Evolutionary conservation across 2,888 invertebrate genomes (phyloP).

Genomic region (Drepana falcataria): DNA sequence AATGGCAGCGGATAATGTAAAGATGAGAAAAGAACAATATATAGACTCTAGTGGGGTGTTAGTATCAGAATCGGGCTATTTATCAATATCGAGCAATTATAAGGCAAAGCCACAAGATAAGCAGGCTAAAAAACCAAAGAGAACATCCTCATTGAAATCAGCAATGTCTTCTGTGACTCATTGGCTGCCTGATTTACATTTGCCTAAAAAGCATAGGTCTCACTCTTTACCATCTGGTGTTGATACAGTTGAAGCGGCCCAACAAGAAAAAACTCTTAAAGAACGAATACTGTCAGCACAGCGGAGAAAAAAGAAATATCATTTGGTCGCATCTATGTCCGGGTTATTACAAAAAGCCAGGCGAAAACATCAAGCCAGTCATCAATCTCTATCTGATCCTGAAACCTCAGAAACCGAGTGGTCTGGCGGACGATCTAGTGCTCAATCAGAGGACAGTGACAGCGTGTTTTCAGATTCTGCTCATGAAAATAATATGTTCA

Average conservation of each 20-base stretch:
- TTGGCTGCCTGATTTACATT: conserved; percentile 89
- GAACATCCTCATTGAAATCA: conserved; percentile 86
- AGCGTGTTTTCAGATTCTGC: conserved; percentile 84
- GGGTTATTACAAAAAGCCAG: conserved; percentile 92
- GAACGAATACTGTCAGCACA: conserved; percentile 70
- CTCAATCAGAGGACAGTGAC: conserved; percentile 87
- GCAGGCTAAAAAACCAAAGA: conserved; percentile 81
- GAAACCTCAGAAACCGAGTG: conserved; percentile 87
- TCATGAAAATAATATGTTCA: conserved; percentile 81
- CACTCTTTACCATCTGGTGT: conserved; percentile 88
- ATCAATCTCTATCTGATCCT: conserved; percentile 85
- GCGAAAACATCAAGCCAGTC: conserved; percentile 79
- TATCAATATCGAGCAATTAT: conserved; percentile 84
- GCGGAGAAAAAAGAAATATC: conserved; percentile 87
- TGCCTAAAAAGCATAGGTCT: conserved; percentile 87
- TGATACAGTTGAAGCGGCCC: conserved; percentile 73
- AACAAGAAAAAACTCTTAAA: conserved; percentile 69
- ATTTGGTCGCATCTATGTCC: conserved; percentile 89
- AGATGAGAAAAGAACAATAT: conserved; percentile 64
- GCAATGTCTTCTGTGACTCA: conserved; percentile 89
- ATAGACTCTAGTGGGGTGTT: conserved; percentile 76
- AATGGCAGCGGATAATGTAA: conserved; percentile 41
- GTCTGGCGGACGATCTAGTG: conserved; percentile 80
- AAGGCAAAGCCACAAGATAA: conserved; percentile 77
- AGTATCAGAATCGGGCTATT: conserved; percentile 87